A percentile compares a stretch with the other conserved stretches of the same genome.
Conservation (phyloP, 2,888 invertebrate species). For the Papilio protenor region DNA sequence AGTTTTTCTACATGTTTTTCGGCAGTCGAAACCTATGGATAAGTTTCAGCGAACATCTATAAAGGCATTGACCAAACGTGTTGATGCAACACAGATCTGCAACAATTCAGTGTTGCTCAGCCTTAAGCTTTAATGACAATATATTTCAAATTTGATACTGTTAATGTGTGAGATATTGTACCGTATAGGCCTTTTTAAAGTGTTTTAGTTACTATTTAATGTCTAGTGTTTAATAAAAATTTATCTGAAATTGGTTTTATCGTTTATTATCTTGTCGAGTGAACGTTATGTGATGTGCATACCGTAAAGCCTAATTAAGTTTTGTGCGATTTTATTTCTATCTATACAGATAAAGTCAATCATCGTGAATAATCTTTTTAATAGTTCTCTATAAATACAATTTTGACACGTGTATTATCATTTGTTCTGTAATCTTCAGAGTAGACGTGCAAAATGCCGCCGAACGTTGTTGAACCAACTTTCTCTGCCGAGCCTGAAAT, state of each 20-base stretch:
- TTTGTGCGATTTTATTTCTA: conserved; percentile 35
- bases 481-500: conserved; percentile 50
- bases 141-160: neutral
- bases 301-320: conserved; percentile 33
- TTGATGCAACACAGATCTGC: neutral
- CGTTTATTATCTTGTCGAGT: conserved; percentile 4
- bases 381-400: conserved; percentile 49
- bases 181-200: neutral
- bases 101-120: neutral
- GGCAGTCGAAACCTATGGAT: neutral
- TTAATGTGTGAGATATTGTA: neutral
- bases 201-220: neutral
- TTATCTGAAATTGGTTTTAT: neutral
- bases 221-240: neutral
- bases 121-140: neutral
- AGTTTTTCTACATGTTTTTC: neutral
- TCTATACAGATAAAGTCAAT: conserved; percentile 58
- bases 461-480: conserved; percentile 52
- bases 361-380: conserved; percentile 48
- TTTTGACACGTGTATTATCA: conserved; percentile 24
- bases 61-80: neutral
- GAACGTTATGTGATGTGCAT: neutral
- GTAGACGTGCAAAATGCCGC: conserved; percentile 53
- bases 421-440: conserved; percentile 1
- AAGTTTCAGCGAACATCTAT: neutral